Evolutionary conservation across 2,113 vertebrate genomes (phyloP).

Genomic region (Daubentonia madagascariensis): DNA sequence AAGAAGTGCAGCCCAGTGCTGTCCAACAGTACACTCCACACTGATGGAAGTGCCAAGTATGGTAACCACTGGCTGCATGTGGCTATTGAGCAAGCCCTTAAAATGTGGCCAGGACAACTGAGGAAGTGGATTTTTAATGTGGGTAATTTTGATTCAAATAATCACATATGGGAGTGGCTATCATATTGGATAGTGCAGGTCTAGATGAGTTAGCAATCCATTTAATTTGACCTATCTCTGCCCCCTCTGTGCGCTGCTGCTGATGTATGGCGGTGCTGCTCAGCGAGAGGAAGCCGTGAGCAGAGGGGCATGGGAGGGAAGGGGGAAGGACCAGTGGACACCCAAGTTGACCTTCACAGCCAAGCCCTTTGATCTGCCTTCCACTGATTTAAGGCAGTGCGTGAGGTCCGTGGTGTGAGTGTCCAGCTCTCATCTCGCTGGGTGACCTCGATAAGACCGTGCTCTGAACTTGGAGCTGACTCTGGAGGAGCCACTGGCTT

Average conservation of each 20-base stretch:
- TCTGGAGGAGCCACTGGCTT: background rate
- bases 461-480: background rate
- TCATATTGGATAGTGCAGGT: background rate
- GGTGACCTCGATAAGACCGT: background rate
- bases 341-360: background rate
- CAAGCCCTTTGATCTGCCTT: too few species aligned
- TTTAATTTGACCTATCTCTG: background rate
- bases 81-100: background rate
- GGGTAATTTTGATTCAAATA: background rate
- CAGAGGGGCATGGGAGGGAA: background rate
- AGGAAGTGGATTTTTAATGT: background rate
- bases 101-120: background rate
- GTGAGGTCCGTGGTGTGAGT: fast-evolving
- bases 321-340: background rate
- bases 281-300: background rate
- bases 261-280: background rate
- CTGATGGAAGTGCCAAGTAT: fast-evolving
- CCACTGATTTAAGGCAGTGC: background rate
- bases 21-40: background rate
- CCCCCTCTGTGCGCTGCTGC: fast-evolving
- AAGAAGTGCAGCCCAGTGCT: fast-evolving
- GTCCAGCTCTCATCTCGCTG: background rate
- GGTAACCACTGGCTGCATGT: background rate
- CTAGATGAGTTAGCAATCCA: too few species aligned
- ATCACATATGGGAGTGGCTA: background rate